phyloP scores from a whole-genome alignment of 2,888 invertebrate genomes.

The Epinotia demarniana region DNA sequence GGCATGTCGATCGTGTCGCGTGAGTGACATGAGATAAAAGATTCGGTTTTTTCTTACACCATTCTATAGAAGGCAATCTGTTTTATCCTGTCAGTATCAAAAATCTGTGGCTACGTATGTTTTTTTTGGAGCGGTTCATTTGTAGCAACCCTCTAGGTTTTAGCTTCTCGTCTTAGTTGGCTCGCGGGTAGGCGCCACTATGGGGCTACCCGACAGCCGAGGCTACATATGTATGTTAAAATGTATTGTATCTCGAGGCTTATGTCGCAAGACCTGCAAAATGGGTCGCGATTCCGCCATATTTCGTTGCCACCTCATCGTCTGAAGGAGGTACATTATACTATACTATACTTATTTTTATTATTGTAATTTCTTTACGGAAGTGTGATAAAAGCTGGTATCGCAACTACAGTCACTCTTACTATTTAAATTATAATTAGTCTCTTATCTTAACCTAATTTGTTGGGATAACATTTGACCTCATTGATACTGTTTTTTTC shows the following conservation, averaged over 20 bases:
- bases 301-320: too few relatives aligned
- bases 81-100: not conserved
- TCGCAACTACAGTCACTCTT: not conserved
- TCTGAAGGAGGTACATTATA: too few relatives aligned
- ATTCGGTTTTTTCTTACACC: not conserved
- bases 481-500: conserved; percentile 2
- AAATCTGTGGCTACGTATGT: not conserved
- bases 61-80: not conserved
- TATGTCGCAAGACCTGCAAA: too few relatives aligned
- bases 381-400: conserved; percentile 2
- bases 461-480: conserved; percentile 24
- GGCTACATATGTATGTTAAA: too few relatives aligned
- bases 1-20: not conserved
- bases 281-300: too few relatives aligned
- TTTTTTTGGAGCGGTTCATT: too few relatives aligned
- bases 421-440: conserved; percentile 5
- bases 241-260: too few relatives aligned
- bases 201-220: too few relatives aligned
- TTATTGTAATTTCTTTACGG: not conserved
- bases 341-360: not conserved
- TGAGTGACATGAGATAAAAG: not conserved
- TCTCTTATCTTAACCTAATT: conserved; percentile 19
- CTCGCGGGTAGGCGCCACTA: too few relatives aligned
- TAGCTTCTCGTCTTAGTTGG: too few relatives aligned
- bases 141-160: too few relatives aligned